A percentile compares a stretch with the other conserved stretches of the same genome.
phyloP scores from a whole-genome alignment of 2,797 vertebrate genomes.

The Semaprochilodus insignis region DNA sequence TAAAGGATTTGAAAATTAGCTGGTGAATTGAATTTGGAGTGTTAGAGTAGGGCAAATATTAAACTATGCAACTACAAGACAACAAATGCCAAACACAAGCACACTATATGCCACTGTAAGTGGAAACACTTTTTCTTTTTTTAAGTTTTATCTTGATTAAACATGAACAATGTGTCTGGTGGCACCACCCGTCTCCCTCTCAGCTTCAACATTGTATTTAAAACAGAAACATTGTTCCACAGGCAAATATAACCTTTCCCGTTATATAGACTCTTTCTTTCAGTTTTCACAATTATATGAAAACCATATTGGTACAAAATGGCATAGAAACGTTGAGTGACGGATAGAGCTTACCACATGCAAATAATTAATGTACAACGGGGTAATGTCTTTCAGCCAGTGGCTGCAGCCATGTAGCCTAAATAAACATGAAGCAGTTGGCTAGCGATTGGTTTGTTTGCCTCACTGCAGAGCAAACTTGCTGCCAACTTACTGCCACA shows the following conservation, averaged over 20 bases:
- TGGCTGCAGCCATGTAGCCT: conserved; percentile 51
- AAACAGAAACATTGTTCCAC: conserved; percentile 22
- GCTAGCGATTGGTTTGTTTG: conserved; percentile 61
- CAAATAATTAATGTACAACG: conserved; percentile 13
- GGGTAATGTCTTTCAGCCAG: conserved; percentile 2
- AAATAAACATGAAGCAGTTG: conserved; percentile 69
- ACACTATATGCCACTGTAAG: not conserved
- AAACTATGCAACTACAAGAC: not conserved
- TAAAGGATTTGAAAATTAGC: not conserved
- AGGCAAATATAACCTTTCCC: conserved; percentile 1
- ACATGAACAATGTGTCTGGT: conserved; percentile 27
- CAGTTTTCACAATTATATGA: not conserved
- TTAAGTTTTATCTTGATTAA: conserved; percentile 35
- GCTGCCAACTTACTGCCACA: conserved; percentile 13
- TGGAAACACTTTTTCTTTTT: not conserved
- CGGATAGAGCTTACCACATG: not conserved
- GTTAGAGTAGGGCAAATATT: not conserved
- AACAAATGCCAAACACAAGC: not conserved
- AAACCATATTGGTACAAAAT: conserved; percentile 4
- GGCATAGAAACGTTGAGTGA: conserved; percentile 5
- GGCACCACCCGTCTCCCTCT: conserved; percentile 12
- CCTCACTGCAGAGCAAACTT: conserved; percentile 54
- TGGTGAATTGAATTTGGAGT: not conserved
- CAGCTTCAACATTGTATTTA: not conserved
- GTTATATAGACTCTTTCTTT: not conserved